Evolutionary conservation across 2,113 vertebrate species (phyloP).

Genomic region (Indicator indicator): DNA sequence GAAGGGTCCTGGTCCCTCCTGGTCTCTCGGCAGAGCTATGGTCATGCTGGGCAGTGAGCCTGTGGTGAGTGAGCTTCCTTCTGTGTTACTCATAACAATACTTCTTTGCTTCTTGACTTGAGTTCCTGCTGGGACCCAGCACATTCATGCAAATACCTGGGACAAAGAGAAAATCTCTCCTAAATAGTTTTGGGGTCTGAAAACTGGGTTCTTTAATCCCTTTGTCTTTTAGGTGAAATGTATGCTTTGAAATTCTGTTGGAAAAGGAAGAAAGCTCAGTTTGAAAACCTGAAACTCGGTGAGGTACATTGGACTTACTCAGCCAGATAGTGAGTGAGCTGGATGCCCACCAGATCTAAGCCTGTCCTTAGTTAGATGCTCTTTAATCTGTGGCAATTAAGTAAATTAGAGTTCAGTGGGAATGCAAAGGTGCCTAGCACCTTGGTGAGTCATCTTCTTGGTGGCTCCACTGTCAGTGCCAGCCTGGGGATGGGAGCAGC

Average conservation of each 20-base stretch:
- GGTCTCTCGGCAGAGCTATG: background rate
- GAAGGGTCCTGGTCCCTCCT: background rate
- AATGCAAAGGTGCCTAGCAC: background rate
- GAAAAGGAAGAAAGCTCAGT: background rate
- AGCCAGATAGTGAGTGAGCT: background rate
- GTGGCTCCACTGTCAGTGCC: background rate
- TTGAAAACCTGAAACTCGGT: background rate
- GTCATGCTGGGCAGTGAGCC: background rate
- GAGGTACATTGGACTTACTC: background rate
- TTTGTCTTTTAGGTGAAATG: background rate
- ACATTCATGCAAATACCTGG: background rate
- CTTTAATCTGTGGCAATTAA: constrained; percentile 25
- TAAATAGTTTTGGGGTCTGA: background rate
- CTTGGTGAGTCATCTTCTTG: background rate
- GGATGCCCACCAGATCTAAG: background rate
- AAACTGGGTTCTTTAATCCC: background rate
- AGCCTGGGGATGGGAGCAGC: background rate
- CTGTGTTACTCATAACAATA: background rate
- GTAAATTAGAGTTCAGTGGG: constrained; percentile 23
- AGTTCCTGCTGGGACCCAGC: background rate
- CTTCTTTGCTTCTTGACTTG: background rate
- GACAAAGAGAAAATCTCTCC: background rate
- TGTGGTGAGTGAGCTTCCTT: background rate
- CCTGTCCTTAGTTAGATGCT: background rate
- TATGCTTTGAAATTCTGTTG: background rate